Conservation (phyloP, 2,113 vertebrate genomes). For the Gambusia holbrooki region DNA sequence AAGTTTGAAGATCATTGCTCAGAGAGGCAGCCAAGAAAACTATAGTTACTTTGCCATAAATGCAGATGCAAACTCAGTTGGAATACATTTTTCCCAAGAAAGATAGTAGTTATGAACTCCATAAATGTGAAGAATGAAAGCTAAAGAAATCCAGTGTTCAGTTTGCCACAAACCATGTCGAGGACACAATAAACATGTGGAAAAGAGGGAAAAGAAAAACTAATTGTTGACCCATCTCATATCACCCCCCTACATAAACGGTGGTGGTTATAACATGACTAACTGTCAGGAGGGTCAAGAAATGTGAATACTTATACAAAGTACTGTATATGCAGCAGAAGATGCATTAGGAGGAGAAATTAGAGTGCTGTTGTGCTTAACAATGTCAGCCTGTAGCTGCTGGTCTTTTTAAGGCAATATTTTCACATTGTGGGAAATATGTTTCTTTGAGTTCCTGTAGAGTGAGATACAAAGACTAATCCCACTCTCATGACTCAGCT, state of each 20-base stretch:
- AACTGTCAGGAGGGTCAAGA: not conserved
- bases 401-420: not conserved
- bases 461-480: not conserved
- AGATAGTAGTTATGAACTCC: not conserved
- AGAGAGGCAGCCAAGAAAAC: not conserved
- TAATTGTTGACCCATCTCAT: not conserved
- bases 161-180: not conserved
- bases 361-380: not conserved
- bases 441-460: not conserved
- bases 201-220: too few relatives aligned
- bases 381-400: not conserved
- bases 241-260: not conserved
- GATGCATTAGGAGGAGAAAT: not conserved
- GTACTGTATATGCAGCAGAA: not conserved
- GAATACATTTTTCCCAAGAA: not conserved
- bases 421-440: constrained; percentile 1
- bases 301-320: not conserved
- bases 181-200: too few relatives aligned
- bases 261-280: not conserved
- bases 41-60: not conserved
- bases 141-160: not conserved
- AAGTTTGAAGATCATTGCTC: too few relatives aligned
- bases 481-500: not conserved
- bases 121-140: too few relatives aligned
- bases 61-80: not conserved